Evolutionary conservation across 2,888 invertebrate species (phyloP), one percentile per base, ranked within the genome.

Genomic region (Strigamia crassipes): DNA sequence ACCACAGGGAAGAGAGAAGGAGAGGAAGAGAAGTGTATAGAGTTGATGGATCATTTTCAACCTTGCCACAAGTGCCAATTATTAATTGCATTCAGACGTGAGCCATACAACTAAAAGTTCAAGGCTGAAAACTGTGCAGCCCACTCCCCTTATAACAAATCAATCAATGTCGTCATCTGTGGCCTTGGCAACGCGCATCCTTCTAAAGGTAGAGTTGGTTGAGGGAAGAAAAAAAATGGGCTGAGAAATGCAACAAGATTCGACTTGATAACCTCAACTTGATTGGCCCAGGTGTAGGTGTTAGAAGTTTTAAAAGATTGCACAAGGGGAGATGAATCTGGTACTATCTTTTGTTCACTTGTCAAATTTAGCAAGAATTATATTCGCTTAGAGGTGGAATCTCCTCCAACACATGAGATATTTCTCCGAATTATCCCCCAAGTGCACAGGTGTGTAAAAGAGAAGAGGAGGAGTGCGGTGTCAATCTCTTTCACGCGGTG

Each of bases 11-110:
- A 56, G 56, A 46, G 46, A 46, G 46, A 46, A 46, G 46, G 46
- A 46, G 46, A 46, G 46, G 46, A 56, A 56, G 56, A 56, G 56
- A n/a, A 56, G 56, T 56, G 56, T 18, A 56, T 56, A 56, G 56
- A 56, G 56, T 56, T 56, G 56, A 56, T 56, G 56, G 56, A 56
- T 56, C 56, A 56, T 56, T 56, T 56, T 56, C 56, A 56, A 56
- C 56, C 56, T 56, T 56, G 56, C 56, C 56, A 56, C 56, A 56
- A 56, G 56, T 56, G 56, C 56, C 56, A 56, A 56, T 56, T 56
- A 56, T 56, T 56, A 56, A 56, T 56, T 56, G 56, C 56, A 56
- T 56, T 56, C 56, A 56, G 56, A 56, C 56, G 56, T 56, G 56
- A 56, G 56, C 56, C 18, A 56, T 56, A 18, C 56, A 56, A 56